These are phyloP conservation scores for Calidris pugnax DNA, from an alignment of 2,113 vertebrate genomes.

Conservation along the genomic window DNA sequence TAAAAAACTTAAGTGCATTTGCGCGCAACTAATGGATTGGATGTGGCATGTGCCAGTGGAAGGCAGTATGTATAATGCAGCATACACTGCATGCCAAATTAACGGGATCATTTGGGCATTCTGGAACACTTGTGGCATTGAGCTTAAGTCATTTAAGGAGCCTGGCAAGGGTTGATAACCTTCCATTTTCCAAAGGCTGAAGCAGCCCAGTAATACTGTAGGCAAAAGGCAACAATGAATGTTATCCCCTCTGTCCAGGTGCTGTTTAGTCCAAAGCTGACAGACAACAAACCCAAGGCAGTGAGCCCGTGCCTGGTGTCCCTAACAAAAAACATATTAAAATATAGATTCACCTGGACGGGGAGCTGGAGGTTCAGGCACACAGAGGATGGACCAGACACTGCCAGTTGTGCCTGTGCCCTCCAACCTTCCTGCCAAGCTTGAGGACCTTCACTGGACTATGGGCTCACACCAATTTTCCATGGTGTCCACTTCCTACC, in stretches of 20 bases:
- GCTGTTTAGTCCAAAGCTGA: neutral
- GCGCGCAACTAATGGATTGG: constrained; percentile 65
- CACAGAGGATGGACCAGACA: fast-evolving
- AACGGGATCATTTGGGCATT: constrained; percentile 60
- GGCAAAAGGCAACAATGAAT: neutral
- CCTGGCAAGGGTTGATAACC: constrained; percentile 1
- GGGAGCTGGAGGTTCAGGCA: neutral
- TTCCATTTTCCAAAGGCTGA: neutral
- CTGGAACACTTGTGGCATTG: constrained; percentile 52
- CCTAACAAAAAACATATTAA: neutral
- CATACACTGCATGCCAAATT: constrained; percentile 52
- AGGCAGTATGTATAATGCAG: constrained; percentile 57
- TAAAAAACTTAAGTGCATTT: constrained; percentile 71
- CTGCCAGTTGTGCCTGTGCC: neutral
- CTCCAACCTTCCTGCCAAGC: neutral
- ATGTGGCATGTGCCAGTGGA: constrained; percentile 67
- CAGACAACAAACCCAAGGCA: neutral
- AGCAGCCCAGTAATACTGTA: neutral
- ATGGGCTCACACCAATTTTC: fast-evolving
- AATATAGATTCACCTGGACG: neutral
- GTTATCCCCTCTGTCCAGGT: neutral
- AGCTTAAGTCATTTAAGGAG: constrained; percentile 45
- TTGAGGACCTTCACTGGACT: neutral
- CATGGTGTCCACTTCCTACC: neutral
- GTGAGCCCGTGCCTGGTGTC: fast-evolving